A percentile compares a stretch with the other conserved stretches of the same genome.
phyloP scores from a whole-genome alignment of 2,888 invertebrate species.

The Hipparchia sbordonii region DNA sequence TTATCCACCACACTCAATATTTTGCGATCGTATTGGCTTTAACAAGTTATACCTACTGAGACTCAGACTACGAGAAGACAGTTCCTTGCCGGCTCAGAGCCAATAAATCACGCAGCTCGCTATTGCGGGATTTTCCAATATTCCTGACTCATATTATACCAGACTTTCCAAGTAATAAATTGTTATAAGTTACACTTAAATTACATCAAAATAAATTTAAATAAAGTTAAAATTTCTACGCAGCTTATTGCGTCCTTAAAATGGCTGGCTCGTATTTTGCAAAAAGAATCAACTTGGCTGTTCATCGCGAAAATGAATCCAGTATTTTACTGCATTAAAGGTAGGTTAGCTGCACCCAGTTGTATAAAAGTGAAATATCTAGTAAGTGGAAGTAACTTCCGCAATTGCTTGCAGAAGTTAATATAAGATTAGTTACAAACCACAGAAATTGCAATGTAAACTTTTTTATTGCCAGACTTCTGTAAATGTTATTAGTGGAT shows the following conservation, averaged over 20 bases:
- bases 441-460: no score
- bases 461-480: no score
- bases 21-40: conserved; percentile 9
- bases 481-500: no score
- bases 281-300: no score
- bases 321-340: no score
- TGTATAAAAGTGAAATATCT: no score
- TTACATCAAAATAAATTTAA: neutral
- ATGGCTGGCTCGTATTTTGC: neutral
- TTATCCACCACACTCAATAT: neutral
- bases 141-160: conserved; percentile 69
- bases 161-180: conserved; percentile 45
- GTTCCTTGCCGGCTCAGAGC: conserved; percentile 55
- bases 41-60: conserved; percentile 39
- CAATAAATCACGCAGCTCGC: conserved; percentile 71
- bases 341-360: no score
- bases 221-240: neutral
- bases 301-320: no score
- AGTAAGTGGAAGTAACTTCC: no score
- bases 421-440: no score
- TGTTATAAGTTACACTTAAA: conserved; percentile 6
- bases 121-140: conserved; percentile 64
- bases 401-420: no score
- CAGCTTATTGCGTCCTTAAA: no score
- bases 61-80: conserved; percentile 70